Base-by-base conservation (phyloP, 2,888 invertebrate species). In the Gastrophysa polygoni region DNA sequence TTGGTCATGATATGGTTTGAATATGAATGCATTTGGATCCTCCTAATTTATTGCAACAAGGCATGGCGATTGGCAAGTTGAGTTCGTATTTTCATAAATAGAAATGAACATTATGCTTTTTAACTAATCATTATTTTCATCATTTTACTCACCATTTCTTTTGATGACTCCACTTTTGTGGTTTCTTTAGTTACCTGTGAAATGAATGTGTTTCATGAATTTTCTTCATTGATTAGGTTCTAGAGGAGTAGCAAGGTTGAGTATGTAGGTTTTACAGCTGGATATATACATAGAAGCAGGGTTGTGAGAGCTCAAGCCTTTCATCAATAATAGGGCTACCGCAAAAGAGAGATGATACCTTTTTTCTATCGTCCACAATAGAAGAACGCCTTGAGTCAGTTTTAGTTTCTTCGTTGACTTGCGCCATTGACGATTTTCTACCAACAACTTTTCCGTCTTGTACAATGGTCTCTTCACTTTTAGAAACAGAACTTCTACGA, bases 311-410 rank as follows among this genome's bases (percentile, higher is more conserved):
- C 29, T 32, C 29, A 32, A 38, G 38, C 38, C 14, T 7, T 38
- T 38, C 29, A 8, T 49, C 14, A 14, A 54, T 43, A 14, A 47
- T 16, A n/a, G 51, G 24, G 46, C 51, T 5, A 10, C n/a, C 20
- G 56, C 48, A 46, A n/a, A 8, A 3, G 14, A 38, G 38, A 38
- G n/a, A 10, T 10, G 14, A 63, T 73, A 78, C 79, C 71, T 79
- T 79, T 70, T 79, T 80, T 74, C 80, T 80, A 34, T 82, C 82
- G 52, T 82, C 83, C 29, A 78, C 71, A 32, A 82, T 71, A 24
- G 84, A 84, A 18, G 83, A 82, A 51, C 83, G 80, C 68, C 82
- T 81, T 67, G 84, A 83, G 70, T 85, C 84, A 56, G 80, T 77
- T 67, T 75, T 83, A 43, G 77, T 73, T 75, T 84, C 83, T 72